Conservation (phyloP, 2,797 vertebrate genomes). For the Sebastes goodei region DNA sequence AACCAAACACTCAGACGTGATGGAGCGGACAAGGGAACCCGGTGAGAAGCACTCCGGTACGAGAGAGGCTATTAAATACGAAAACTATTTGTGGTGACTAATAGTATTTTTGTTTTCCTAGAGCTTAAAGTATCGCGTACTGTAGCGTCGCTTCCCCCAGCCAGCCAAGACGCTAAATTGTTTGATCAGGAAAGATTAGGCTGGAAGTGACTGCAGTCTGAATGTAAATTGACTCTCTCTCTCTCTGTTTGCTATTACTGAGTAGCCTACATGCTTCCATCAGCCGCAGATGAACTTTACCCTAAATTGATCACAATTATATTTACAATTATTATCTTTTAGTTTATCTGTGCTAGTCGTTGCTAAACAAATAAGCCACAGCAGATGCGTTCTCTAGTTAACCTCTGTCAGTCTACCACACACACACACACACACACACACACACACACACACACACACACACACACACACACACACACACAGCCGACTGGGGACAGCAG, state of each 20-base stretch:
- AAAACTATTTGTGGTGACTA: slow-evolving; percentile 75
- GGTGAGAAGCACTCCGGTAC: slow-evolving; percentile 60
- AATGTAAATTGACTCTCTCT: slow-evolving; percentile 19
- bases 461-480: not conserved
- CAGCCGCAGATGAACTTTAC: not conserved
- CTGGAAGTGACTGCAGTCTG: not conserved
- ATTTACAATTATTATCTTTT: not conserved
- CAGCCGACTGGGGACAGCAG: slow-evolving; percentile 41
- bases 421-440: not conserved
- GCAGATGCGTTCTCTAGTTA: slow-evolving; percentile 59
- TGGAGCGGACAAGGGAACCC: slow-evolving; percentile 64
- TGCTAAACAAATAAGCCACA: slow-evolving; percentile 38
- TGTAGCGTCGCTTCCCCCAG: not conserved
- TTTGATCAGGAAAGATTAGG: slow-evolving; percentile 42
- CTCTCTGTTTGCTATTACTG: slow-evolving; percentile 3
- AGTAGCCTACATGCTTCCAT: not conserved
- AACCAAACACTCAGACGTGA: slow-evolving; percentile 72
- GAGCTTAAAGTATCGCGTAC: slow-evolving; percentile 37
- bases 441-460: not conserved
- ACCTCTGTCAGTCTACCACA: slow-evolving; percentile 41
- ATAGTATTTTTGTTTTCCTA: slow-evolving; percentile 68
- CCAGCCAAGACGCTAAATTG: slow-evolving; percentile 30
- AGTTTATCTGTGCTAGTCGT: not conserved
- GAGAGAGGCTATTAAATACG: slow-evolving; percentile 78
- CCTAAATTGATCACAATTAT: not conserved